Evolutionary conservation across 2,888 invertebrate species (phyloP), one percentile per base, ranked within the genome.

Genomic region (Physocephala rufipes): DNA sequence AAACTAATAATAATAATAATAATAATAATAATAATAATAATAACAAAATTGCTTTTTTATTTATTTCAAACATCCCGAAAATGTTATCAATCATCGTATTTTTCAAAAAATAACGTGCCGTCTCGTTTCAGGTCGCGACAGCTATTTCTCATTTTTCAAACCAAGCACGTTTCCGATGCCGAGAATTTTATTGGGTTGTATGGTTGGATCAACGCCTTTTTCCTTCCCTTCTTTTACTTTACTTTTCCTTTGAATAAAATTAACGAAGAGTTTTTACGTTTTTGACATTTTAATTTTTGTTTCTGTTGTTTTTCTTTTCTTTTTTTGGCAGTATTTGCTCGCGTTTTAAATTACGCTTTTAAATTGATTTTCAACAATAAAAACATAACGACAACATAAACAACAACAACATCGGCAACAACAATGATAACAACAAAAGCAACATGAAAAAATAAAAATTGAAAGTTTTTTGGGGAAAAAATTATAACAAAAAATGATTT

Each of bases 241-340:
- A 7, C 36, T 36, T 36, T 9, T 36, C 9, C 36, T 36, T 36
- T 36, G 36, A 36, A 36, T 7, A 36, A 9, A 4, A 7, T 7
- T 36, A 36, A 9, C 36, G 36, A 4, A 28, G 26, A 55, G 16
- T 19, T 19, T 13, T 43, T 12, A 65, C 51, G 36, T 51, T 65
- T 65, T 65, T 65, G 51, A 9, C 28, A 65, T 65, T 51, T 65
- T 30, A 65, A 65, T n/a, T 64, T 15, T 12, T 45, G 45, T 15
- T 16, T 26, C 24, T 47, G 13, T 49, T 64, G 26, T 0, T 3
- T 49, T 64, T n/a, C n/a, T n/a, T n/a, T 36, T 36, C 36, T 36
- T 36, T 36, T 36, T 36, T 36, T 58, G 16, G 26, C 13, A 49
- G 19, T n/a, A 28, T 58, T 24, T 58, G 58, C 21, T 58, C 58